These are phyloP conservation scores for Actenoides hombroni DNA, from an alignment of 2,113 vertebrate genomes.

Conservation along the genomic window DNA sequence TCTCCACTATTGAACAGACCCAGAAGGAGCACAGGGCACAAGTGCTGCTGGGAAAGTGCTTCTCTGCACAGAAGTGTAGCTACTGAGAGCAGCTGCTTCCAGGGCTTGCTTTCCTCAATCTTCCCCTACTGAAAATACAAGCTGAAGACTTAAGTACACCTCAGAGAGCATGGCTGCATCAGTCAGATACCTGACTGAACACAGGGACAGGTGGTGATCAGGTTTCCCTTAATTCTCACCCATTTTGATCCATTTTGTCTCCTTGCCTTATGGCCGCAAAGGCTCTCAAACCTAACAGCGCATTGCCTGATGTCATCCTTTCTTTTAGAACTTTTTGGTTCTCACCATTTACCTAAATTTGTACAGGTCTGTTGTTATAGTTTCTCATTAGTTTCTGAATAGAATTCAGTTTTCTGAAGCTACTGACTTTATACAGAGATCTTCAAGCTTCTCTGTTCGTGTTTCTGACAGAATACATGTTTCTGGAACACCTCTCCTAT, in stretches of 20 bases:
- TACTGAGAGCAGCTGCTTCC: neutral
- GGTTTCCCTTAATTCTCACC: neutral
- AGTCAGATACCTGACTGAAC: neutral
- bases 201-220: neutral
- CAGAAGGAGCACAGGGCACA: neutral
- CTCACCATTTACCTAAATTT: neutral
- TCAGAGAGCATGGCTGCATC: neutral
- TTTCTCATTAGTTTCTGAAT: neutral
- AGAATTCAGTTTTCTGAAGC: neutral
- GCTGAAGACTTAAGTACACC: neutral
- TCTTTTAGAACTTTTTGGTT: neutral
- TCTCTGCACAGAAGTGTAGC: neutral
- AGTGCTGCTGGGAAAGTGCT: neutral
- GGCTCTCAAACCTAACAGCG: neutral
- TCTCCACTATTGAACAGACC: neutral
- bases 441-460: neutral
- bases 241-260: neutral
- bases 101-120: neutral
- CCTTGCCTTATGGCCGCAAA: neutral
- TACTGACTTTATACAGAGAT: neutral
- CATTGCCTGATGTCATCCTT: neutral
- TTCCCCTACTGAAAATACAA: neutral
- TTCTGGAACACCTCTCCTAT: neutral
- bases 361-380: neutral
- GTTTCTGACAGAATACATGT: neutral